Base-by-base conservation (phyloP, 2,113 vertebrate genomes). In the Tetraodon nigroviridis region DNA sequence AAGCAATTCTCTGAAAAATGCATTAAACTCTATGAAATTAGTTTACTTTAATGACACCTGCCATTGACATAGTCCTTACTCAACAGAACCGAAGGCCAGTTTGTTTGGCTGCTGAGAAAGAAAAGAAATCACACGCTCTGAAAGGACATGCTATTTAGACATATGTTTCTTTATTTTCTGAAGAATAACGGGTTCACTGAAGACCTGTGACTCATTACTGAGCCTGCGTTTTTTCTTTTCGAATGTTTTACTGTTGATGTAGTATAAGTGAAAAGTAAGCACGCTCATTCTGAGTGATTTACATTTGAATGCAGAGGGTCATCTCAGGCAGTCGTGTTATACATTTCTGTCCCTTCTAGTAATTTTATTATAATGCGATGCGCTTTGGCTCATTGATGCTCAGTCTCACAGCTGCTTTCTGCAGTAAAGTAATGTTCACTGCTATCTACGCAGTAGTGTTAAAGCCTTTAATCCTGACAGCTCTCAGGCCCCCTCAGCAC, bases 401-500 rank as follows among this genome's bases (percentile, higher is more conserved):
- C 60, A 59, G 45, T 66, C 62, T 62, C 45, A n/a, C 45, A 27
- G 55, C 58, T 65, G 48, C 56, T 73, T 49, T n/a, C 47, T 64
- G 59, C 57, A 60, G 56, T 57, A 37, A 56, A 55, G 61, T 53
- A 76, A 69, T 68, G 57, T 51, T 58, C 18, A 29, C 32, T 4
- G 21, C 51, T 81, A 69, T 85, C 58, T 76, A 61, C 73, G 58
- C 66, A 64, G 71, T 76, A 59, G 69, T 73, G 46, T 69, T 74
- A 57, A 79, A 75, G 55, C 64, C 66, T 68, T 83, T 83, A 74
- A 80, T 52, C 56, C 76, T 63, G 80, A 81, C 85, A 81, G 74
- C 57, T 40, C 51, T 58, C 45, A 21, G 71, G 59, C 79, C 75
- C 63, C 75, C 58, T 83, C 73, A 76, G 73, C 79, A 71, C 63